phyloP scores from a whole-genome alignment of 2,888 invertebrate species.

The Agriopis leucophaearia region DNA sequence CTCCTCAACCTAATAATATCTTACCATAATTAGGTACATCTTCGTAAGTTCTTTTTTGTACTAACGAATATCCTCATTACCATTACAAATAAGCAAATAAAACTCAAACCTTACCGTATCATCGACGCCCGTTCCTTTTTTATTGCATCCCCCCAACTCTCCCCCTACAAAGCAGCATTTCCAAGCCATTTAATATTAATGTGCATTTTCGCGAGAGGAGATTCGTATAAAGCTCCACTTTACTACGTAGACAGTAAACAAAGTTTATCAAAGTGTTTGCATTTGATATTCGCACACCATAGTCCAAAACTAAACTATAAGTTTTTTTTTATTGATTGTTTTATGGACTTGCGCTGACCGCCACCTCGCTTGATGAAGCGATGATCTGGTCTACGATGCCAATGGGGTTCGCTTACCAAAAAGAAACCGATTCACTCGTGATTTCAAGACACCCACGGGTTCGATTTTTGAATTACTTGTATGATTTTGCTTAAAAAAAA shows the following conservation, averaged over 20 bases:
- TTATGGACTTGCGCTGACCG: too few species aligned
- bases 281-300: conserved; percentile 2
- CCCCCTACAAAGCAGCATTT: conserved; percentile 82
- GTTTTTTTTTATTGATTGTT: too few species aligned
- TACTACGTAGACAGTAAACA: conserved; percentile 10
- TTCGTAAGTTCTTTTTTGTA: conserved; percentile 1
- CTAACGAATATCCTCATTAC: conserved; percentile 34
- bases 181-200: conserved; percentile 88
- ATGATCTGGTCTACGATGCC: too few species aligned
- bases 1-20: not conserved
- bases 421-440: too few species aligned
- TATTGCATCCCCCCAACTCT: conserved; percentile 70
- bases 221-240: conserved; percentile 81
- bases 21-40: conserved; percentile 3
- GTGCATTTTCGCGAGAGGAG: conserved; percentile 86
- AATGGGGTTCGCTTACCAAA: too few species aligned
- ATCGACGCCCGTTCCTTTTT: conserved; percentile 80
- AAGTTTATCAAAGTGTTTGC: not conserved
- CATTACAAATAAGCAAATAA: conserved; percentile 64
- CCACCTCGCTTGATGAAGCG: too few species aligned
- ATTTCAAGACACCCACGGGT: too few species aligned
- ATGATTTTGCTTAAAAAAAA: too few species aligned
- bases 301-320: too few species aligned
- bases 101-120: conserved; percentile 71
- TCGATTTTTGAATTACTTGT: too few species aligned